These are phyloP conservation scores for Drosophila kohkoa DNA, from an alignment of 1,140 invertebrate genomes.

Conservation along the genomic window DNA sequence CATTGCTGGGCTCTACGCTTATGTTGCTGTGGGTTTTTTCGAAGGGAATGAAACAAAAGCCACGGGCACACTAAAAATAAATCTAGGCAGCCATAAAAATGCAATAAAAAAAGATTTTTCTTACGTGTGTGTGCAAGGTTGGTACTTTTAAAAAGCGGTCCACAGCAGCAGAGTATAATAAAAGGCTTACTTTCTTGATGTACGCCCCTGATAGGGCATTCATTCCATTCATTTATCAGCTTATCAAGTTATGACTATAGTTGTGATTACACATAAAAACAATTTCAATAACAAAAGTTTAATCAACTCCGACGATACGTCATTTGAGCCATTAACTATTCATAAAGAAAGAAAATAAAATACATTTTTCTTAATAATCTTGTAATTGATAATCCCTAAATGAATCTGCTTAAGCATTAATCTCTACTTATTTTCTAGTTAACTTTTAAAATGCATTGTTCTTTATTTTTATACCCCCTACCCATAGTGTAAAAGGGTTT, in stretches of 20 bases:
- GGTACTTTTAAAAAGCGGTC: conserved; percentile 11
- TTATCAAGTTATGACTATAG: conserved; percentile 2
- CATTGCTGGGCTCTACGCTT: conserved; percentile 32
- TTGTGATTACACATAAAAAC: background rate
- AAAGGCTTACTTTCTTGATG: conserved; percentile 19
- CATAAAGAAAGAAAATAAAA: too few species aligned
- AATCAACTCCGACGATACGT: background rate
- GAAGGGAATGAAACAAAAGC: conserved; percentile 67
- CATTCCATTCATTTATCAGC: conserved; percentile 6
- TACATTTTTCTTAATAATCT: too few species aligned
- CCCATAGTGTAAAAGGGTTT: too few species aligned
- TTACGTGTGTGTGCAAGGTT: background rate
- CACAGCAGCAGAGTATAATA: conserved; percentile 2
- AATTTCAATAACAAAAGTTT: background rate
- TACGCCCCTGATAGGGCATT: background rate
- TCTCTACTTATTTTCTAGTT: too few species aligned
- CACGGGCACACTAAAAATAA: conserved; percentile 62
- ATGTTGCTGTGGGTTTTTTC: conserved; percentile 43
- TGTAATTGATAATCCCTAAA: too few species aligned
- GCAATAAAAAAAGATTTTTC: conserved; percentile 70
- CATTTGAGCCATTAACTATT: background rate
- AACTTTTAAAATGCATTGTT: too few species aligned
- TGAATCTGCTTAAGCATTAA: too few species aligned
- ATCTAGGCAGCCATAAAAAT: conserved; percentile 77
- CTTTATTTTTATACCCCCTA: too few species aligned